These are phyloP conservation scores for Ophion ellenae DNA, from an alignment of 2,888 invertebrate species.

Conservation along the genomic window DNA sequence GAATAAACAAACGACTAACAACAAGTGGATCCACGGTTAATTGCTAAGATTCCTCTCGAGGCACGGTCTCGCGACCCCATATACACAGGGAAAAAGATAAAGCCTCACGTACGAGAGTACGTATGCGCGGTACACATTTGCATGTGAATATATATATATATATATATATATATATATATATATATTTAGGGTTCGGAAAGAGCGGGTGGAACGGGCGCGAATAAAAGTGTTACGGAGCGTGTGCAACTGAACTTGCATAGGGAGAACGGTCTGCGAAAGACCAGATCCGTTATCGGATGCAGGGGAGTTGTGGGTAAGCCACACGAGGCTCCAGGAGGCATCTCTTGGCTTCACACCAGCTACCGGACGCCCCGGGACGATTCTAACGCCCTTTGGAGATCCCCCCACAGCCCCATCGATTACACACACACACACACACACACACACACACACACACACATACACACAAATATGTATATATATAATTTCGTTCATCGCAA, in stretches of 20 bases:
- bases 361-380: constrained; percentile 56
- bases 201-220: constrained; percentile 53
- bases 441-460: neutral
- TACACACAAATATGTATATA: neutral
- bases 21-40: constrained; percentile 77
- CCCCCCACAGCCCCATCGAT: constrained; percentile 39
- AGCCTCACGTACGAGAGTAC: neutral
- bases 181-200: constrained; percentile 1
- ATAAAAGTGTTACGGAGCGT: constrained; percentile 45
- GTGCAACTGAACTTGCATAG: constrained; percentile 24
- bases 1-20: constrained; percentile 61
- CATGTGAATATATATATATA: neutral
- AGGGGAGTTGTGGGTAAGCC: constrained; percentile 45
- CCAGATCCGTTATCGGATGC: constrained; percentile 74
- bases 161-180: neutral
- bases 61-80: constrained; percentile 21
- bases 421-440: neutral
- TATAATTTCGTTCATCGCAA: neutral
- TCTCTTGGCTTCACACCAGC: constrained; percentile 70
- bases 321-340: constrained; percentile 58
- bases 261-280: constrained; percentile 59
- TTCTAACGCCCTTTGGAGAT: constrained; percentile 45
- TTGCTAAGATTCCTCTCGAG: constrained; percentile 74
- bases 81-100: constrained; percentile 40
- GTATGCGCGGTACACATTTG: constrained; percentile 39